A percentile compares a stretch with the other conserved stretches of the same genome.
phyloP scores from a whole-genome alignment of 1,140 invertebrate species.

The Lamellibrachia luymesi region DNA sequence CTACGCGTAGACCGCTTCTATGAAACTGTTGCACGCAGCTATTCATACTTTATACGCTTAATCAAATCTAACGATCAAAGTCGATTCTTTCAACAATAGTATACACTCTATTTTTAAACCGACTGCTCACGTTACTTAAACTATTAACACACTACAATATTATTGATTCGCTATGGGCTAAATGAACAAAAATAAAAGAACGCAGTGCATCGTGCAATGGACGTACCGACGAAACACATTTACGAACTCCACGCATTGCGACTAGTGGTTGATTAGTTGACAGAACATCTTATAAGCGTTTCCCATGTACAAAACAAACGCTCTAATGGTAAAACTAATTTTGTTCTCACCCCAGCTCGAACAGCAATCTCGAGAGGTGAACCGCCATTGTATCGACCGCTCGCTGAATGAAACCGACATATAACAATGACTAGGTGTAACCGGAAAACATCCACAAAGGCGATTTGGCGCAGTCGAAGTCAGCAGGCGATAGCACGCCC shows the following conservation, averaged over 20 bases:
- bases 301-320: not conserved
- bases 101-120: too few relatives aligned
- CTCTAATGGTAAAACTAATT: not conserved
- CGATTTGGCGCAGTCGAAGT: not conserved
- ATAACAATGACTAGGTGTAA: not conserved
- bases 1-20: too few relatives aligned
- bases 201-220: too few relatives aligned
- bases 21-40: too few relatives aligned
- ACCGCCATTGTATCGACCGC: not conserved
- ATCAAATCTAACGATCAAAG: too few relatives aligned
- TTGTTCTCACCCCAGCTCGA: not conserved
- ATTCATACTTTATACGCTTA: too few relatives aligned
- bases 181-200: too few relatives aligned
- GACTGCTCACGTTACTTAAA: too few relatives aligned
- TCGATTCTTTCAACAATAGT: too few relatives aligned
- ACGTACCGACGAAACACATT: not conserved
- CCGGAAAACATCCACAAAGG: not conserved
- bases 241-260: not conserved
- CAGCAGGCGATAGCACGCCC: not conserved
- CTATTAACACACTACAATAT: too few relatives aligned
- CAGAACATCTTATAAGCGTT: not conserved
- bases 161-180: too few relatives aligned
- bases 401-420: not conserved
- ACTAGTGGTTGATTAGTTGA: not conserved
- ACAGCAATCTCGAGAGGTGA: not conserved